These are phyloP conservation scores for Ameiurus melas DNA, from an alignment of 2,113 vertebrate genomes.

Conservation along the genomic window DNA sequence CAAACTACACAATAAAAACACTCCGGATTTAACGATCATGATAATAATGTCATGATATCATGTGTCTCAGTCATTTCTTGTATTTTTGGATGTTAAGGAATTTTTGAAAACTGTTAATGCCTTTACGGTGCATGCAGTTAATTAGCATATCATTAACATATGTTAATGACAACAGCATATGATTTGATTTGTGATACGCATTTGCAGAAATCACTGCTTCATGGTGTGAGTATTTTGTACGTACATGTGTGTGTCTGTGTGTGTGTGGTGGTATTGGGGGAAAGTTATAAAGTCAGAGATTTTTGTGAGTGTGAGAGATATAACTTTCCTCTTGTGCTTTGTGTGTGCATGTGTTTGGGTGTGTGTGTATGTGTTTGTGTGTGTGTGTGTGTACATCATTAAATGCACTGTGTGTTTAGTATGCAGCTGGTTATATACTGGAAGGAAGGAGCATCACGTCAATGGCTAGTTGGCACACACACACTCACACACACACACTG, in stretches of 20 bases:
- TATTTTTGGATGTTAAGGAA: not conserved
- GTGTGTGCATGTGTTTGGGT: not conserved
- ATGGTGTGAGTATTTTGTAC: not conserved
- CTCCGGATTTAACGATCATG: not conserved
- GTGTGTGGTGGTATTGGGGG: not conserved
- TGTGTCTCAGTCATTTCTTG: not conserved
- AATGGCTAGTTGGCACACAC: conserved; percentile 10
- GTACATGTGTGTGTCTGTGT: not conserved
- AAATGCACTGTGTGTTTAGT: conserved; percentile 2
- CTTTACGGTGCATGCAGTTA: not conserved
- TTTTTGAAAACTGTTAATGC: not conserved
- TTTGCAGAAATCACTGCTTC: not conserved
- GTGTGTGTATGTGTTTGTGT: not conserved
- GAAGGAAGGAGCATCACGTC: conserved; percentile 29
- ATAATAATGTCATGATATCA: too few relatives aligned
- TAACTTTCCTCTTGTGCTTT: too few relatives aligned
- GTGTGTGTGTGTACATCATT: not conserved
- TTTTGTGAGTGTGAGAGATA: too few relatives aligned
- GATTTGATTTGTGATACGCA: too few relatives aligned
- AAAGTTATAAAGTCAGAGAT: too few relatives aligned
- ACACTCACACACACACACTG: conserved; percentile 12
- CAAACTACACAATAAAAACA: not conserved
- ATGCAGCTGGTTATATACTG: conserved; percentile 26
- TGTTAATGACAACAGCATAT: too few relatives aligned
- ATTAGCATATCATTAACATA: not conserved